phyloP scores from a whole-genome alignment of 2,888 invertebrate genomes.

The Oeneis ivallda region DNA sequence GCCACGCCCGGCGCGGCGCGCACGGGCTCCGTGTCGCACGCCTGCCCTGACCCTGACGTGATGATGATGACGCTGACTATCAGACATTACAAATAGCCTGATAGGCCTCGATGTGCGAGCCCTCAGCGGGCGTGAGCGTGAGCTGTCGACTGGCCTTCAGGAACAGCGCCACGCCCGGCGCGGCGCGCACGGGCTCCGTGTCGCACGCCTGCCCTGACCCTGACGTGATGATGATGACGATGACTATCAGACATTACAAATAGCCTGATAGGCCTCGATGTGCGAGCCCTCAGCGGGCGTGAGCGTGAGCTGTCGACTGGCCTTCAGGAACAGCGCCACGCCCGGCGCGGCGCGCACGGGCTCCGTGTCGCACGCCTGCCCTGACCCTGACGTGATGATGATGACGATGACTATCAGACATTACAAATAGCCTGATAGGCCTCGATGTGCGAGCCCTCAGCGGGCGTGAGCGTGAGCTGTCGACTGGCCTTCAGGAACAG shows the following conservation, averaged over 20 bases:
- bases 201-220: slow-evolving; percentile 82
- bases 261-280: slow-evolving; percentile 83
- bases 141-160: slow-evolving; percentile 81
- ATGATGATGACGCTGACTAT: background rate
- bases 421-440: slow-evolving; percentile 82
- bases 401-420: slow-evolving; percentile 81
- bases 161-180: slow-evolving; percentile 85
- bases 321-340: slow-evolving; percentile 84
- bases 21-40: too few relatives aligned
- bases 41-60: too few relatives aligned
- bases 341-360: slow-evolving; percentile 77
- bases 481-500: slow-evolving; percentile 84
- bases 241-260: slow-evolving; percentile 67
- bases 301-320: slow-evolving; percentile 75
- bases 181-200: slow-evolving; percentile 59
- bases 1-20: too few relatives aligned
- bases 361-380: slow-evolving; percentile 70
- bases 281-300: slow-evolving; percentile 55
- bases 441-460: slow-evolving; percentile 62
- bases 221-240: slow-evolving; percentile 71
- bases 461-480: slow-evolving; percentile 70
- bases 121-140: slow-evolving; percentile 59
- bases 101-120: slow-evolving; percentile 76
- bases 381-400: slow-evolving; percentile 86
- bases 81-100: slow-evolving; percentile 82